Evolutionary conservation across 2,113 vertebrate genomes (phyloP), one percentile per base, ranked within the genome.

Genomic region (Xenus cinereus): DNA sequence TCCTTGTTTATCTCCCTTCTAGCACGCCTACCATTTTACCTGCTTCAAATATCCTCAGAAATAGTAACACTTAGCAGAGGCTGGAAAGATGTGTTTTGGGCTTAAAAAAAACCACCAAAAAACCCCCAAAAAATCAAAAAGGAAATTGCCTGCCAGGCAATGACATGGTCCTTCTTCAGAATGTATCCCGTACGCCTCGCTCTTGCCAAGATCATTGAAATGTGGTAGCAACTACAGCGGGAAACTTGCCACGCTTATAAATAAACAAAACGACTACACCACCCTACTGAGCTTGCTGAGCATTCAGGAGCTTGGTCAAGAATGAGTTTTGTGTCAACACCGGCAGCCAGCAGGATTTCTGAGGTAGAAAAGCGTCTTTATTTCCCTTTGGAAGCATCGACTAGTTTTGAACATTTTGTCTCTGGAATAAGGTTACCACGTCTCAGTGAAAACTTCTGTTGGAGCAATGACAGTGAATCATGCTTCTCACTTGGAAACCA

Each of bases 141-240:
- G 30, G 73, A 84, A 95, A 57, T 75, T 92, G 69, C 84, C 74
- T 93, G 83, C 84, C 83, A 92, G 91, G 68, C 90, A 94, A n/a
- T 93, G 83, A 82, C 80, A 72, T 22, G 33, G 62, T 72, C 90
- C 39, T 78, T 94, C 62, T 89, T 84, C 64, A 93, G 69, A 84
- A 51, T 56, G 51, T 68, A 56, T 89, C 84, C 67, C 4, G 4
- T 86, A 48, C 1, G 12, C 48, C 78, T 95, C 0, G 0, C 15
- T 15, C 30, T 87, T 95, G 92, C 94, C 95, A 96, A 94, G 62
- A 95, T 72, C 94, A 69, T 87, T 97, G 87, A 92, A 90, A 74
- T 96, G 85, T 92, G 68, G 87, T 96, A 92, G 92, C 54, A 86
- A 88, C 90, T 90, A 68, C 80, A 72, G 80, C 35, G 82, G 90